Conservation (phyloP, 2,113 vertebrate species). For the Acanthisitta chloris region DNA sequence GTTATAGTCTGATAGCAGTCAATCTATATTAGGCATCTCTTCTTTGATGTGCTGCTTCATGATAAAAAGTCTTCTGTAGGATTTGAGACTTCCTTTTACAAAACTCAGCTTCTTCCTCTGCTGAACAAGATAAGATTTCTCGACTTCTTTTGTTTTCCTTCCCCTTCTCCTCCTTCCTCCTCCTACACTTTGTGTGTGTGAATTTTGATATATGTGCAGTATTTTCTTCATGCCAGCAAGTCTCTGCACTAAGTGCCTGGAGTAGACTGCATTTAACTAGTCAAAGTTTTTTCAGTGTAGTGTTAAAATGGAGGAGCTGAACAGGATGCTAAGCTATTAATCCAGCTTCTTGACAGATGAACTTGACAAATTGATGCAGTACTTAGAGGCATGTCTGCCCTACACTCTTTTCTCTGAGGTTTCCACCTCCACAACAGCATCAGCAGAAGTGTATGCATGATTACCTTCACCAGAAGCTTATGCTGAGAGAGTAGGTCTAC, state of each 20-base stretch:
- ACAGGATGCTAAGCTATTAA: neutral
- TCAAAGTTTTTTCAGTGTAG: neutral
- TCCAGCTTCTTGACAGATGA: neutral
- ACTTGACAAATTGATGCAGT: neutral
- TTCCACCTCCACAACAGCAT: neutral
- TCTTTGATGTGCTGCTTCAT: neutral
- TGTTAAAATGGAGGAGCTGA: neutral
- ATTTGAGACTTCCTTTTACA: neutral
- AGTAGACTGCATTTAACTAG: neutral
- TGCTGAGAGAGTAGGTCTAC: neutral
- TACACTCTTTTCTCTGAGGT: neutral
- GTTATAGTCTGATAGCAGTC: neutral
- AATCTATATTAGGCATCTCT: neutral
- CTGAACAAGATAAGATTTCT: neutral
- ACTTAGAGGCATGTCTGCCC: neutral
- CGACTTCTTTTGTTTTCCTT: constrained; percentile 3
- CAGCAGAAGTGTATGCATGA: neutral
- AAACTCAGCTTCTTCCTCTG: neutral
- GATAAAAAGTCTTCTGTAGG: neutral
- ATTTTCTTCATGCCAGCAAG: neutral
- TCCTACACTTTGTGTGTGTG: neutral
- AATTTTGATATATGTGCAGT: neutral
- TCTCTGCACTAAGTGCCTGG: neutral
- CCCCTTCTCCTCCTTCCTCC: neutral
- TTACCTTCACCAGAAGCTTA: neutral